Base-by-base conservation (phyloP, 2,113 vertebrate genomes). In the Etia nguti region DNA sequence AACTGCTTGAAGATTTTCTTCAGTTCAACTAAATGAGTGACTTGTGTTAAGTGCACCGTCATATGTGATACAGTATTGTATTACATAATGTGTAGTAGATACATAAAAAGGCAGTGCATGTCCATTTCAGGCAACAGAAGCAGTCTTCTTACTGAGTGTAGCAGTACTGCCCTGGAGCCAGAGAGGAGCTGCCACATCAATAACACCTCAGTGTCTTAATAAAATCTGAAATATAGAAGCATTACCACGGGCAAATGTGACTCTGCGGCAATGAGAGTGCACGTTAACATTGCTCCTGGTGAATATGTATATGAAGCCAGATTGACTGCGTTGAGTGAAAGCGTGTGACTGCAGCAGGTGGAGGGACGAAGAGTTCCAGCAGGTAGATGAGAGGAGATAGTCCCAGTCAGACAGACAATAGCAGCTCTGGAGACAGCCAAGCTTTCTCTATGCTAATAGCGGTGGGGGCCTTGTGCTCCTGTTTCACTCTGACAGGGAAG, bases 171-270 rank as follows among this genome's bases (percentile, higher is more conserved):
- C 88, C 88, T 55, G 85, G 2, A 90, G 90, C 86, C 68, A 55
- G 31, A 90, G 86, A 87, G 43, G 83, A 36, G 83, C 93, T 91
- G 85, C 86, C 83, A 82, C 90, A 94, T 93, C 90, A 90, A 92
- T 90, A 92, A 90, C 84, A 62, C 86, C 87, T 91, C 90, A 87
- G 86, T 16, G 83, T 68, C 84, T 73, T 91, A 88, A 92, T 91
- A 87, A 57, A 85, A 86, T 73, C 85, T 86, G 86, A 87, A 91
- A 90, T 56, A 68, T 86, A 31, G 82, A 50, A 57, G 88, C 83
- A 79, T 84, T 73, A 73, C 70, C 2, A 26, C 80, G 43, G 86
- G 59, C 84, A 83, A 87, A 93, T 83, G 81, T 89, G 81, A 89
- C 88, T 73, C 81, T 82, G 86, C 81, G 82, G 81, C 55, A 29